These are phyloP conservation scores for Ypsolopha sequella DNA, from an alignment of 2,888 invertebrate genomes.

Conservation along the genomic window DNA sequence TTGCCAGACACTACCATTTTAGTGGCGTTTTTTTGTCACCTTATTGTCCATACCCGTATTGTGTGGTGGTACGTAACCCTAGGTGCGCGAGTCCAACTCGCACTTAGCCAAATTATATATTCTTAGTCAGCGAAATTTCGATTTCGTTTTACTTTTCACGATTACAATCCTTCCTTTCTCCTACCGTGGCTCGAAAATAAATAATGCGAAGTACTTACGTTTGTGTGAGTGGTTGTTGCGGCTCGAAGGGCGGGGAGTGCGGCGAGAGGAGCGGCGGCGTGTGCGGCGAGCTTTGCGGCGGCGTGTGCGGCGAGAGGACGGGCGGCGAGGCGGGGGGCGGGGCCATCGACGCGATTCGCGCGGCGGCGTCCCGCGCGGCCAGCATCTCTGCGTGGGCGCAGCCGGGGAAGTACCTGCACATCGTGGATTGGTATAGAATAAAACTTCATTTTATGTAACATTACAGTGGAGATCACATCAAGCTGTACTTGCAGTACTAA, in stretches of 20 bases:
- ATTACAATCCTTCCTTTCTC: not conserved
- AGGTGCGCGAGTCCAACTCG: too few relatives aligned
- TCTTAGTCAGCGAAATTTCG: too few relatives aligned
- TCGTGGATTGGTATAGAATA: too few relatives aligned
- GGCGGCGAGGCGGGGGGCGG: slow-evolving; percentile 15
- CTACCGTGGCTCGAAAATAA: not conserved
- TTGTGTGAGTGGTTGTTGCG: not conserved
- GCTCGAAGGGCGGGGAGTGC: slow-evolving; percentile 2
- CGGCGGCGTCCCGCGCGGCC: slow-evolving; percentile 25
- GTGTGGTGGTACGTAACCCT: too few relatives aligned
- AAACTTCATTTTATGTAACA: too few relatives aligned
- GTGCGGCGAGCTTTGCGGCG: not conserved
- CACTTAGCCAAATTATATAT: too few relatives aligned
- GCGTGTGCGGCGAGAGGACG: slow-evolving; percentile 2
- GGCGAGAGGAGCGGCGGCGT: slow-evolving; percentile 19
- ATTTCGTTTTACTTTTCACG: too few relatives aligned
- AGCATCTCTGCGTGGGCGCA: slow-evolving; percentile 50
- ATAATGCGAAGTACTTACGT: not conserved
- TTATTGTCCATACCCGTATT: too few relatives aligned
- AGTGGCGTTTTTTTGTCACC: too few relatives aligned
- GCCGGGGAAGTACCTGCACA: slow-evolving; percentile 41
- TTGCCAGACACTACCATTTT: too few relatives aligned
- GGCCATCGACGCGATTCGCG: slow-evolving; percentile 11
- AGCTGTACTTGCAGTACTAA: too few relatives aligned
- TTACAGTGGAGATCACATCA: too few relatives aligned